Base-by-base conservation (phyloP, 2,888 invertebrate genomes). In the Xanthorhoe designata region DNA sequence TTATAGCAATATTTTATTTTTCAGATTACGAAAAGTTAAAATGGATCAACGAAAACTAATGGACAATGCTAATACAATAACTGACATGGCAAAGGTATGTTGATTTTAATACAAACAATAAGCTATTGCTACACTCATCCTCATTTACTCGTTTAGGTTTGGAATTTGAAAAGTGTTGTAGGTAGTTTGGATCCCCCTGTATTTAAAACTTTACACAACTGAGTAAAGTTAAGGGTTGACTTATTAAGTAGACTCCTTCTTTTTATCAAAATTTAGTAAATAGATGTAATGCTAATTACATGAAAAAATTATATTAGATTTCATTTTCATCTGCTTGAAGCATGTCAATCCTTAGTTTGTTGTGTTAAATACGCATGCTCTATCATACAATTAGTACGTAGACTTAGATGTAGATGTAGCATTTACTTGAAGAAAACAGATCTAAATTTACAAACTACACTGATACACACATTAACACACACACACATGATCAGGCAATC, bases 31-130 rank as follows among this genome's bases (percentile, higher is more conserved):
- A 86, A 98, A 99, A 95, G 99, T 99, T 72, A 99, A 99, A 95
- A 98, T 99, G 98, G 99, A 99, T 95, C 99, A 99, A 95, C 95
- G 99, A 88, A 99, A 99, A 94, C 94, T 99, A 80, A 98, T 98
- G 97, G 99, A 99, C 91, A 99, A 99, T 88, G 98, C 99, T 77
- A 99, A 99, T 85, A 99, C 99, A 68, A 97, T 99, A 90, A 99
- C 99, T 68, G 99, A 99, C 89, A 99, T 99, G 98, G 99, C 99
- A 82, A 99, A 99, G 97, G 99, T 99, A 95, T 94, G 91, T 89
- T 76, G 69, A 77, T 70, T 78, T 77, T 70, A 58, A 64, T 53
- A 53, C 68, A 62, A 52, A 42, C 64, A 42, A 70, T 68, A 70
- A 71, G 87, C 83, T 82, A 78, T 82, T 83, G 92, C 91, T 92